These are phyloP conservation scores for Crypturellus tataupa DNA, from an alignment of 2,797 vertebrate genomes.

Conservation along the genomic window DNA sequence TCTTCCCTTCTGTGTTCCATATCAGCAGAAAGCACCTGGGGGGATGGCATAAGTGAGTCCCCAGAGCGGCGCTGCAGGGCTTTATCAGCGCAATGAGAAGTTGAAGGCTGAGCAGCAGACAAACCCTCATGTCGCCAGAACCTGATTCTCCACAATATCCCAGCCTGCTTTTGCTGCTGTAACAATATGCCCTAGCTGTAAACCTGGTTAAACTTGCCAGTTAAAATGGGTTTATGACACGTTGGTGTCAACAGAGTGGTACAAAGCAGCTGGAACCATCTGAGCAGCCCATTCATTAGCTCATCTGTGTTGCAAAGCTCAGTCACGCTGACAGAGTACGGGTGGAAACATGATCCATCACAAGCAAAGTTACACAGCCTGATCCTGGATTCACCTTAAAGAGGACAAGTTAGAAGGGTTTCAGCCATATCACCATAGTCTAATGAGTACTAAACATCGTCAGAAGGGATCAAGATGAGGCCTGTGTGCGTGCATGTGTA, in stretches of 20 bases:
- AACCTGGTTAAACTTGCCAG: not conserved
- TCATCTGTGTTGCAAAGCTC: not conserved
- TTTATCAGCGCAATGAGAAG: not conserved
- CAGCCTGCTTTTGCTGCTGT: accelerated
- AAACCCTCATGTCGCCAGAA: not conserved
- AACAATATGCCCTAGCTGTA: not conserved
- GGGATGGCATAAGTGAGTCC: not conserved
- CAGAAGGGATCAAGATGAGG: constrained; percentile 34
- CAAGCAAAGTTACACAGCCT: not conserved
- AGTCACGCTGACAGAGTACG: not conserved
- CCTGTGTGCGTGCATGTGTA: not conserved
- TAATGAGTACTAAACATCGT: not conserved
- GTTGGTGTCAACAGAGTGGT: not conserved
- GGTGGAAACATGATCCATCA: not conserved
- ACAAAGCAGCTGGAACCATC: not conserved
- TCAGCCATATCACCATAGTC: not conserved
- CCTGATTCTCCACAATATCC: not conserved
- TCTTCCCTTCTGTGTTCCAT: not conserved
- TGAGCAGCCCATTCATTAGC: not conserved
- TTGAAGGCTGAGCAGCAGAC: not conserved
- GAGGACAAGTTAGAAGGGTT: not conserved
- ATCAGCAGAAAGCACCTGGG: constrained; percentile 34
- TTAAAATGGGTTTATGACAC: not conserved
- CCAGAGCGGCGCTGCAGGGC: accelerated
- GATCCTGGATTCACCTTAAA: not conserved